Evolutionary conservation across 2,797 vertebrate genomes (phyloP), one percentile per base, ranked within the genome.

Genomic region (Danio aesculapii): DNA sequence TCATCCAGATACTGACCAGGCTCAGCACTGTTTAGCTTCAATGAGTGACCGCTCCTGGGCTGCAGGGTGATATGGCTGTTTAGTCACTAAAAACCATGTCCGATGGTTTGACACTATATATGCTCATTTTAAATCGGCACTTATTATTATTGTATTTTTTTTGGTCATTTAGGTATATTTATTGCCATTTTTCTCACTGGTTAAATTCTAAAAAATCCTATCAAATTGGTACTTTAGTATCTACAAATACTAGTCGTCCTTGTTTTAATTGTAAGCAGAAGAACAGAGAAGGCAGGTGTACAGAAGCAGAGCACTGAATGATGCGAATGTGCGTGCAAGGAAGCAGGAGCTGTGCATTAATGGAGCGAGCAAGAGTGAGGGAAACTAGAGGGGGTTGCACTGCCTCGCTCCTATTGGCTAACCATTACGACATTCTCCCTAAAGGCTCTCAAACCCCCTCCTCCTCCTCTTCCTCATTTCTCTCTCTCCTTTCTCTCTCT

Each of bases 361-460:
- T 68, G 30, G 72, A 77, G 79, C 30, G 72, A 77, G 79, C 30
- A 30, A 68, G 81, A 59, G 85, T 49, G 77, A 79, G 75, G 62
- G 82, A 87, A 85, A 86, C 87, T 84, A 90, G 86, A 91, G 79
- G 87, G 88, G 90, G 79, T 92, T 95, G 89, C 91, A 92, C 95
- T 93, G 92, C 85, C 69, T 82, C 82, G 67, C 89, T 94, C 81
- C 93, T 88, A 98, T 98, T 99, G 97, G 97, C 89, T 94, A 92
- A 91, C 87, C 91, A 97, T 99, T 94, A 99, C 98, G 87, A 91
- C 98, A 95, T 96, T 92, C 85, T 95, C 94, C 94, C 92, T 83
- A 0, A 94, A 95, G 96, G 93, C 89, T 84, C 88, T 90, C 88
- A 12, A 50, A 69, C 84, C 87, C 83, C 87, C 88, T 77, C 84